These are phyloP conservation scores for Zingel zingel DNA, from an alignment of 2,113 vertebrate species.

Conservation along the genomic window DNA sequence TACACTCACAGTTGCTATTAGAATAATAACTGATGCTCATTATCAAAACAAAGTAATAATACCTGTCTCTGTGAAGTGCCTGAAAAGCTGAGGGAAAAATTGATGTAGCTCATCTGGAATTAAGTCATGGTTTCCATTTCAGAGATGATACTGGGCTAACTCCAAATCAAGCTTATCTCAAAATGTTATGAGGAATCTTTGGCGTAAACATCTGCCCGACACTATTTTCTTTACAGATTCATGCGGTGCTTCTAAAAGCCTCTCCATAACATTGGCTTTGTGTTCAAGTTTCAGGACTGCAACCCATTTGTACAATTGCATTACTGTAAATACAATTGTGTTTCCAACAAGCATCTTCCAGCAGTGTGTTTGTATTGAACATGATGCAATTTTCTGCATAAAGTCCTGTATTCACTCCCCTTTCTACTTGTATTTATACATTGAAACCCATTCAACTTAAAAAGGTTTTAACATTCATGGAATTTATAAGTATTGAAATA, in stretches of 20 bases:
- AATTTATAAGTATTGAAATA: neutral
- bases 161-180: constrained; percentile 18
- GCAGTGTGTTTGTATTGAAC: neutral
- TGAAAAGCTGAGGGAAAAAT: neutral
- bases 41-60: constrained; percentile 1
- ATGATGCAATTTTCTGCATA: neutral
- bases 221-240: constrained; percentile 21
- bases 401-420: neutral
- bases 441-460: neutral
- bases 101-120: constrained; percentile 36
- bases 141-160: neutral
- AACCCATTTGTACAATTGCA: constrained; percentile 17
- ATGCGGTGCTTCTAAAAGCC: constrained; percentile 7
- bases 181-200: constrained; percentile 25
- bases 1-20: neutral
- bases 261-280: constrained; percentile 15
- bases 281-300: constrained; percentile 12
- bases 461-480: neutral
- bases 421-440: neutral
- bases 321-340: constrained; percentile 29
- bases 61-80: neutral
- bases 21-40: neutral
- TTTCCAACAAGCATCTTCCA: neutral
- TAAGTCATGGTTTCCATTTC: constrained; percentile 50
- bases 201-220: constrained; percentile 20